Percentiles rank a stretch among this genome's conserved stretches.
Conservation (phyloP, 2,797 vertebrate species). For the Trachops cirrhosus region DNA sequence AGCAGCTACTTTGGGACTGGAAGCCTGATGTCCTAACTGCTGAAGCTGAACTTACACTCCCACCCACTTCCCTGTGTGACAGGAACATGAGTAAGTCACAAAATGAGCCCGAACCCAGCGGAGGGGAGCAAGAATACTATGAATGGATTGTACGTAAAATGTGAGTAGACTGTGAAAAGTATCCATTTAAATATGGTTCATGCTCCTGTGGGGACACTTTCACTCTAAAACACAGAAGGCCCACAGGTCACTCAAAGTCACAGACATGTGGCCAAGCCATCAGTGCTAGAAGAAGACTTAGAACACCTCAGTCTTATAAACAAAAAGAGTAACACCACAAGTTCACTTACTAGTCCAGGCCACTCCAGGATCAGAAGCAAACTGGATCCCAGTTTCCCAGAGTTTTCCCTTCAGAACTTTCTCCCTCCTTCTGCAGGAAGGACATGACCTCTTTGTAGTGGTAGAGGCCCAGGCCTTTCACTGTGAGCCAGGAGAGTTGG, state of each 20-base stretch:
- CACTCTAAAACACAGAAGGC: background rate
- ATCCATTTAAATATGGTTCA: background rate
- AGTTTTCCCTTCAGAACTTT: background rate
- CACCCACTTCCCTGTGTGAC: background rate
- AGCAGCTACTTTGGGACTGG: background rate
- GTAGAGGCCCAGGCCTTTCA: background rate
- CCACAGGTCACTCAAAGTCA: background rate
- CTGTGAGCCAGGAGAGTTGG: background rate
- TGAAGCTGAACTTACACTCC: background rate
- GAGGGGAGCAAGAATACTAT: background rate
- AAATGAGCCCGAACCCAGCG: background rate
- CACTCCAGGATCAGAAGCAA: background rate
- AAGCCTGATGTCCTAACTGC: background rate
- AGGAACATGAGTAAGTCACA: background rate
- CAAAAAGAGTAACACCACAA: background rate
- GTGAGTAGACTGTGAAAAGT: background rate
- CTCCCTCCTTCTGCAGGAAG: slow-evolving; percentile 7
- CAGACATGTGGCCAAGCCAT: background rate
- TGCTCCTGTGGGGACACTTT: background rate
- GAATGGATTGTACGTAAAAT: background rate
- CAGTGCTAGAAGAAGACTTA: background rate
- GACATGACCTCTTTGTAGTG: background rate
- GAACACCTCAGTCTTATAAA: background rate
- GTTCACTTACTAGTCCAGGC: background rate
- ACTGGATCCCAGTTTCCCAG: background rate